Evolutionary conservation across 2,113 vertebrate species (phyloP).

Genomic region (Anoplopoma fimbria): DNA sequence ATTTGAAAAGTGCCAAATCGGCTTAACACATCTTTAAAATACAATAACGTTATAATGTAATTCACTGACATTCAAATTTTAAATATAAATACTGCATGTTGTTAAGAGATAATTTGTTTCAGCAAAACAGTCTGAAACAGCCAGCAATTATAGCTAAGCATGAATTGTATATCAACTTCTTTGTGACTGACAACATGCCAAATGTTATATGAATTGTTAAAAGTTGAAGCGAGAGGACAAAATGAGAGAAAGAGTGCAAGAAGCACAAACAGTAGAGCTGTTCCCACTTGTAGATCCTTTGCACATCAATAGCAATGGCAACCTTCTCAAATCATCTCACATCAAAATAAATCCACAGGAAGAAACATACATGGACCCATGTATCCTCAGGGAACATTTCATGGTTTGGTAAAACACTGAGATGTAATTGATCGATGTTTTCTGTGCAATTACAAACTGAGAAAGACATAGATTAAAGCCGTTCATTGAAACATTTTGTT

Average conservation of each 20-base stretch:
- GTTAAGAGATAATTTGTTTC: not conserved
- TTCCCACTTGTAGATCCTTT: not conserved
- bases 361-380: conserved; percentile 9
- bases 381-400: conserved; percentile 31
- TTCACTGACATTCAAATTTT: not conserved
- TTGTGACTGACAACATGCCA: not conserved
- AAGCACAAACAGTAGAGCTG: not conserved
- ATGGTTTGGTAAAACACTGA: conserved; percentile 20
- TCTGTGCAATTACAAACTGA: conserved; percentile 37
- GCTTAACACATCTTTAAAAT: too few species aligned
- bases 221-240: conserved; percentile 4
- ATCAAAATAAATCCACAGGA: conserved; percentile 11
- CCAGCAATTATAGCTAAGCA: not conserved
- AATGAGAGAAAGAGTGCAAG: not conserved
- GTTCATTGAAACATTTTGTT: conserved; percentile 56
- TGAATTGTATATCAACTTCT: not conserved
- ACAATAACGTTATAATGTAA: too few species aligned
- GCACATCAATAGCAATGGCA: not conserved
- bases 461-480: conserved; percentile 52
- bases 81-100: not conserved
- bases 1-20: not conserved
- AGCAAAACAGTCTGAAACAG: not conserved
- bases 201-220: not conserved
- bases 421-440: conserved; percentile 46
- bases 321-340: conserved; percentile 43